Base-by-base conservation (phyloP, 37 sponge, comb jelly and placozoan genomes). In the Mnemiopsis leidyi region DNA sequence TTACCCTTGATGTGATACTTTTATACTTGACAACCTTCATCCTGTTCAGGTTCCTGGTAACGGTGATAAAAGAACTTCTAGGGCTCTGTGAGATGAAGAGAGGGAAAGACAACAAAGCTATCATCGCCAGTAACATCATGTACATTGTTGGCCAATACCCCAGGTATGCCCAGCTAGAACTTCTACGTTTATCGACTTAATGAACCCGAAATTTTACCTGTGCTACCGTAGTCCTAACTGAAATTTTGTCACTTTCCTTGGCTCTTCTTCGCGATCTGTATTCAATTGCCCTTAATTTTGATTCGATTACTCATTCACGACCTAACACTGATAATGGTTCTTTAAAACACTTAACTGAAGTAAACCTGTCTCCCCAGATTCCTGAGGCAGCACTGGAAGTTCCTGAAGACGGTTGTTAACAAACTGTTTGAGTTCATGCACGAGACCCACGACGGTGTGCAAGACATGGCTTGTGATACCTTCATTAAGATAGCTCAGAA, bases 401-500 rank as follows among this genome's bases (percentile, higher is more conserved):
- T 99, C 88, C 94, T 99, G 93, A 99, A 97, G 94, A 99, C 99
- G 7, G 99, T 99, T 0, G 99, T 99, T 69, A 99, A 99, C 95
- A 99, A 99, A 48, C 93, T 99, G 73, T 99, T 99, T 93, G 99
- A 99, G 92, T 99, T 99, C 79, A 99, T 99, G 99, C 99, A 99
- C 88, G 99, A 99, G 75, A 96, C 97, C 32, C 99, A 99, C 69
- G 99, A 97, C 69, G 99, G 99, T 92, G 99, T 99, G 1, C 99
- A 99, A 69, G 99, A 99, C 95, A 99, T 99, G 99, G 97, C 99
- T 0, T 99, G 99, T 92, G 99, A 99, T 71, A 99, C 99, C 2
- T 99, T 99, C 94, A 97, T 99, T 76, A 99, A 99, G 95, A 99
- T 99, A 37, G 96, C 99, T 31, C 99, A 99, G 94, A 99, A 99